These are phyloP conservation scores for Remorina albescens DNA, from an alignment of 2,797 vertebrate genomes.

Conservation along the genomic window DNA sequence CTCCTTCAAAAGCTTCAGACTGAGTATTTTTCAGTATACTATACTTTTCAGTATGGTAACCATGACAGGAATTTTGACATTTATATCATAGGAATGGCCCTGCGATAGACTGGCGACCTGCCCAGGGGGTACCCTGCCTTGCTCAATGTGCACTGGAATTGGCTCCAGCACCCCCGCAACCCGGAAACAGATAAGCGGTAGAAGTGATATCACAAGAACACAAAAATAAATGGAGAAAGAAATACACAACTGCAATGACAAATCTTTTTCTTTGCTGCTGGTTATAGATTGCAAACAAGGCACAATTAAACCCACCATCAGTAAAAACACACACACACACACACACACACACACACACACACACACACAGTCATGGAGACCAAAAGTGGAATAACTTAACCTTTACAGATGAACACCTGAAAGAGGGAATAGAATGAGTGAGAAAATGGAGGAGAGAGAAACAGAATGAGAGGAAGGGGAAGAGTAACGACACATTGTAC, in stretches of 20 bases:
- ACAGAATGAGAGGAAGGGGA: conserved; percentile 5
- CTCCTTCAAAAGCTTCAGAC: conserved; percentile 13
- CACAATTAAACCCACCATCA: conserved; percentile 42
- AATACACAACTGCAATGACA: conserved; percentile 20
- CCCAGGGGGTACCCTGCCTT: too few species aligned
- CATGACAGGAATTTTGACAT: not conserved
- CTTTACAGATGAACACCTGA: conserved; percentile 53
- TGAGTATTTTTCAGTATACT: conserved; percentile 23
- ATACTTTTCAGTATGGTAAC: conserved; percentile 27
- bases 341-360: not conserved
- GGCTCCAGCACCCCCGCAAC: too few species aligned
- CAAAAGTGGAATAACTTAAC: conserved; percentile 66
- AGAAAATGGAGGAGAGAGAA: conserved; percentile 1
- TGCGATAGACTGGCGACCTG: too few species aligned
- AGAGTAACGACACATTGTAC: not conserved
- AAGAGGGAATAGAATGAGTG: conserved; percentile 5
- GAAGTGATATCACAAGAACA: too few species aligned
- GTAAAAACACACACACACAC: conserved; percentile 1
- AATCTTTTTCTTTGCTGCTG: conserved; percentile 9
- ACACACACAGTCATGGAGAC: conserved; percentile 31
- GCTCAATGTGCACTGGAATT: too few species aligned
- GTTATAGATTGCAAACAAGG: not conserved
- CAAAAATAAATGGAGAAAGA: conserved; percentile 9
- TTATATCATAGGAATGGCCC: too few species aligned
- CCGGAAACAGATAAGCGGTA: too few species aligned